phyloP scores from a whole-genome alignment of 2,113 vertebrate genomes.

The Macquaria ambigua region DNA sequence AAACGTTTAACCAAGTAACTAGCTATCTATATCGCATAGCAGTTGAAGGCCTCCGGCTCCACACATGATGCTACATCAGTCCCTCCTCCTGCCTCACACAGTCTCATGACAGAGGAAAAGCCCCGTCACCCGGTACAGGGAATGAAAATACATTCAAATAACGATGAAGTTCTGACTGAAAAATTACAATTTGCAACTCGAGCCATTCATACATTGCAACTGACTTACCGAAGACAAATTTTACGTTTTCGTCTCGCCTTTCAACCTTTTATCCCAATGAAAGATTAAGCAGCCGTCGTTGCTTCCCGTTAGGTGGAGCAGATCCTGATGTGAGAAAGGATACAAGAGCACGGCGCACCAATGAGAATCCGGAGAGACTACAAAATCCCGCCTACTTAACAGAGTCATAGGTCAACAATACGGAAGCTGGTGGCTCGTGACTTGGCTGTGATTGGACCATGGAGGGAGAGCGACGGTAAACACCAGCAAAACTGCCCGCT shows the following conservation, averaged over 20 bases:
- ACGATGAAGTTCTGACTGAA: neutral
- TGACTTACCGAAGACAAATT: conserved; percentile 68
- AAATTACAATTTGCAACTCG: rapidly evolving
- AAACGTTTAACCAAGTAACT: neutral
- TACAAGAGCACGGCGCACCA: conserved; percentile 45
- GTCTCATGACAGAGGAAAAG: conserved; percentile 80
- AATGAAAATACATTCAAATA: neutral
- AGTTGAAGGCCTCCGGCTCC: conserved; percentile 51
- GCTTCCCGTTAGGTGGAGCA: conserved; percentile 77
- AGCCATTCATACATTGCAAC: rapidly evolving
- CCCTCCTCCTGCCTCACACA: conserved; percentile 68
- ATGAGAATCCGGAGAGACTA: conserved; percentile 19
- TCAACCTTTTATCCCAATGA: conserved; percentile 55
- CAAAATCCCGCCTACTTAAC: conserved; percentile 43
- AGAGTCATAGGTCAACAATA: conserved; percentile 56
- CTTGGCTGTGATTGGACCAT: conserved; percentile 66
- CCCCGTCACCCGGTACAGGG: conserved; percentile 35
- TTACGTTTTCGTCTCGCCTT: conserved; percentile 51
- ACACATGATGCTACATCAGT: conserved; percentile 48
- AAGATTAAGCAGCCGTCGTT: conserved; percentile 61
- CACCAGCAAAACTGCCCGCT: conserved; percentile 12
- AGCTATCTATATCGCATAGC: neutral
- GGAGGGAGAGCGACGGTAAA: conserved; percentile 34
- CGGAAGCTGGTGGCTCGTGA: conserved; percentile 57
- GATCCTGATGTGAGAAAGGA: conserved; percentile 8